A percentile compares a stretch with the other conserved stretches of the same genome.
Conservation (phyloP, 2,113 vertebrate genomes). For the Bujurquina vittata region DNA sequence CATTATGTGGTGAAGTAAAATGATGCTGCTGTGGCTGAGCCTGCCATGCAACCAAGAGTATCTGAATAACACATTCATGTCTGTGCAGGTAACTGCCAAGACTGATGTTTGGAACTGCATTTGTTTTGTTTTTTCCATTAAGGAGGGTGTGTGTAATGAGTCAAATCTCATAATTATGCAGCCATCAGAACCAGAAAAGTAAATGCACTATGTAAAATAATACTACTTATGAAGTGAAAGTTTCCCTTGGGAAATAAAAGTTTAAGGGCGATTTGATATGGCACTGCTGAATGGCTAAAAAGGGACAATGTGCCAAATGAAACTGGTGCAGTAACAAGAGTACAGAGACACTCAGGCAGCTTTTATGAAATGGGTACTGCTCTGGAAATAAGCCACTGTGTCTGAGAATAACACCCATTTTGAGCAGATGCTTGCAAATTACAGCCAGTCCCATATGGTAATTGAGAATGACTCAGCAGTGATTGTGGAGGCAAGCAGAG, state of each 20-base stretch:
- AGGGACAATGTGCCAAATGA: not conserved
- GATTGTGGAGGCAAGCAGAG: constrained; percentile 6
- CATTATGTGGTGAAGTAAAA: not conserved
- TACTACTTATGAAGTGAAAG: not conserved
- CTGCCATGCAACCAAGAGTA: constrained; percentile 45
- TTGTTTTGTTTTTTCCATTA: constrained; percentile 15
- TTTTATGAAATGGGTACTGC: not conserved
- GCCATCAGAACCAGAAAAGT: not conserved
- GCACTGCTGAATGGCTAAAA: not conserved
- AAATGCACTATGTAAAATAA: not conserved
- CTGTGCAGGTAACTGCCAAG: not conserved
- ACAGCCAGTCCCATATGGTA: not conserved
- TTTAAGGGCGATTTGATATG: not conserved
- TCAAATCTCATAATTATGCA: constrained; percentile 5
- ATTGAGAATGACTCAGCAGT: constrained; percentile 30
- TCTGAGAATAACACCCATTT: constrained; percentile 2
- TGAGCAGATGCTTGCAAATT: constrained; percentile 8
- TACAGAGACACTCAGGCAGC: not conserved
- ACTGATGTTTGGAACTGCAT: not conserved
- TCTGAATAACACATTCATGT: constrained; percentile 47
- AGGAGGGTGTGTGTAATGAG: not conserved
- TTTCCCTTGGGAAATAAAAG: not conserved
- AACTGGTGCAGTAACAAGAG: constrained; percentile 13
- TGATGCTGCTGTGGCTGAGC: not conserved
- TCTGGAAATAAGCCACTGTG: constrained; percentile 1